Evolutionary conservation across 2,888 invertebrate species (phyloP).

Genomic region (Pterostichus niger): DNA sequence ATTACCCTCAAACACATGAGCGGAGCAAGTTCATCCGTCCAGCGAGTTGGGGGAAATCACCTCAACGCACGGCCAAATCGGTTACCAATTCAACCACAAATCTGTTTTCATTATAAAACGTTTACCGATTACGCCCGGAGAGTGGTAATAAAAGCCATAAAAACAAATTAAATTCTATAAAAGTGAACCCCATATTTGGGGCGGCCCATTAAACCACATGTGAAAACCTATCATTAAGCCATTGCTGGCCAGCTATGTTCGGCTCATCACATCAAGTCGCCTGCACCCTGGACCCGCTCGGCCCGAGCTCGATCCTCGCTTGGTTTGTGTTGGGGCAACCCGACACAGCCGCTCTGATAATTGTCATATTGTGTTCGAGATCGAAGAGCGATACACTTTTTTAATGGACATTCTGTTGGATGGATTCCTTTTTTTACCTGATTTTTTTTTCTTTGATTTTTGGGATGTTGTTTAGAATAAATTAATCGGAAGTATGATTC

Average conservation of each 20-base stretch:
- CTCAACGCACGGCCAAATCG: constrained; percentile 21
- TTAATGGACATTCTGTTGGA: constrained; percentile 52
- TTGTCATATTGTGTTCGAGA: constrained; percentile 64
- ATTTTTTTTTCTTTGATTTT: no score
- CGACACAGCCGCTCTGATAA: constrained; percentile 20
- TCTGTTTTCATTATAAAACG: constrained; percentile 66
- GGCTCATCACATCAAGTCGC: constrained; percentile 31
- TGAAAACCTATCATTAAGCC: constrained; percentile 77
- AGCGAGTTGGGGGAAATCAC: constrained; percentile 13
- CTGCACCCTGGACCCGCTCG: constrained; percentile 1
- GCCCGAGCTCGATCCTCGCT: background rate
- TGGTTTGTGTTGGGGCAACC: no score
- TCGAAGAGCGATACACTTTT: constrained; percentile 52
- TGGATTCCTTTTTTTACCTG: constrained; percentile 31
- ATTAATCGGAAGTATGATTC: constrained; percentile 59
- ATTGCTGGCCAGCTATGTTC: constrained; percentile 43
- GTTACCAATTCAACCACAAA: constrained; percentile 56
- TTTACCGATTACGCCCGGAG: constrained; percentile 66
- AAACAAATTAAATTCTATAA: constrained; percentile 78
- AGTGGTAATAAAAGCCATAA: constrained; percentile 78
- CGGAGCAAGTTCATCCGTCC: background rate
- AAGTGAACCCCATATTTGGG: constrained; percentile 77
- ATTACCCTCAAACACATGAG: constrained; percentile 44
- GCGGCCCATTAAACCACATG: constrained; percentile 76
- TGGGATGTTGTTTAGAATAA: constrained; percentile 47